These are phyloP conservation scores for Pherbina coryleti DNA, from an alignment of 2,888 invertebrate species.

Conservation along the genomic window DNA sequence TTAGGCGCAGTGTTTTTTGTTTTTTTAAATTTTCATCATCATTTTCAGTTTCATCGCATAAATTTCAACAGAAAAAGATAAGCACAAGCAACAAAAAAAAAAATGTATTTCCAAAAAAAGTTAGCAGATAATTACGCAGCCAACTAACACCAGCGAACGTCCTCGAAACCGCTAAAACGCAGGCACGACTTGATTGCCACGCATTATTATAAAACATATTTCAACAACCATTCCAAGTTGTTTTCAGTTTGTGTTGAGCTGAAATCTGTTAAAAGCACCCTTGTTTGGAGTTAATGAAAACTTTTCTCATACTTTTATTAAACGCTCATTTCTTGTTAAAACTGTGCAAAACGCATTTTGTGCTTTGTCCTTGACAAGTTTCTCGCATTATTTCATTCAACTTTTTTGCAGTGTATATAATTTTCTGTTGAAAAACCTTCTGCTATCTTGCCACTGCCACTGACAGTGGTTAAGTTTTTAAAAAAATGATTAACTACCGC, in stretches of 20 bases:
- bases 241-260: no score
- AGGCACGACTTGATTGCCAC: background rate
- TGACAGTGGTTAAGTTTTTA: background rate
- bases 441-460: background rate
- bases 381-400: no score
- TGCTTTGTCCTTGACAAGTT: no score
- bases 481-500: conserved; percentile 3
- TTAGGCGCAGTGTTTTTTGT: background rate
- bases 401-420: background rate
- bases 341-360: no score
- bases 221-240: background rate
- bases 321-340: no score
- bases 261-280: background rate
- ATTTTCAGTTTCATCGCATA: conserved; percentile 27
- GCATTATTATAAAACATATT: conserved; percentile 6
- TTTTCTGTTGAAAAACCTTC: background rate
- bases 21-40: conserved; percentile 9
- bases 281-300: background rate
- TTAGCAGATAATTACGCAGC: conserved; percentile 57
- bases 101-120: conserved; percentile 54
- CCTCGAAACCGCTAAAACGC: conserved; percentile 5
- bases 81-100: background rate
- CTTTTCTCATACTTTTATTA: background rate
- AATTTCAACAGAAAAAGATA: conserved; percentile 23
- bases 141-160: conserved; percentile 5